Base-by-base conservation (phyloP, 2,797 vertebrate genomes). In the Ctenopoma multispine region DNA sequence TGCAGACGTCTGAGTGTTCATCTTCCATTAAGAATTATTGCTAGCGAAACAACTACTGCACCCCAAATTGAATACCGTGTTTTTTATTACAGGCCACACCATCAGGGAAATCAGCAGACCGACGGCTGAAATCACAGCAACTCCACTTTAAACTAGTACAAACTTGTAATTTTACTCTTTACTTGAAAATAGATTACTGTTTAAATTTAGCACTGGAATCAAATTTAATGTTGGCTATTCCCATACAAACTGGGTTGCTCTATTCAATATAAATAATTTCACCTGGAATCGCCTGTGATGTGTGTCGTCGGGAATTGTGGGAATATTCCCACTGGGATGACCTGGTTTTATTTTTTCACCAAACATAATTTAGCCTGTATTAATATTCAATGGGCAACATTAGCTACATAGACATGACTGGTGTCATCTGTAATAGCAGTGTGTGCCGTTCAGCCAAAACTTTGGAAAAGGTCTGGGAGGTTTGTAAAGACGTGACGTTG, bases 51-150 rank as follows among this genome's bases (percentile, higher is more conserved):
- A 77, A 84, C 59, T 36, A 41, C 73, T 81, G 48, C 59, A n/a
- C 46, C 66, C 51, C 44, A 82, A 90, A 83, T 82, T 75, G 62
- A 79, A 87, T 80, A 77, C 80, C 41, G 40, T 46, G 21, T 59
- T 58, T 34, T 66, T 44, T 65, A 83, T 78, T 75, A 79, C 48
- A 68, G 63, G 18, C 56, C 27, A 27, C 23, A 23, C 44, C 69
- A 41, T 59, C 12, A 0, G 81, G 83, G 83, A 89, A 89, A 89
- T 88, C 71, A 86, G 6, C 48, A 3, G 24, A 12, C n/a, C 50
- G 46, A 48, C 31, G 13, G 1, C 21, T 57, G 4, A 43, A 47
- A 27, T 61, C 1, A 24, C 6, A 47, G 23, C 38, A 69, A 61
- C 74, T 13, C n/a, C 1, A 56, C 34, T 36, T 10, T 21, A 34